A percentile compares a stretch with the other conserved stretches of the same genome.
phyloP scores from a whole-genome alignment of 2,888 invertebrate species.

The Idaea dimidiata region DNA sequence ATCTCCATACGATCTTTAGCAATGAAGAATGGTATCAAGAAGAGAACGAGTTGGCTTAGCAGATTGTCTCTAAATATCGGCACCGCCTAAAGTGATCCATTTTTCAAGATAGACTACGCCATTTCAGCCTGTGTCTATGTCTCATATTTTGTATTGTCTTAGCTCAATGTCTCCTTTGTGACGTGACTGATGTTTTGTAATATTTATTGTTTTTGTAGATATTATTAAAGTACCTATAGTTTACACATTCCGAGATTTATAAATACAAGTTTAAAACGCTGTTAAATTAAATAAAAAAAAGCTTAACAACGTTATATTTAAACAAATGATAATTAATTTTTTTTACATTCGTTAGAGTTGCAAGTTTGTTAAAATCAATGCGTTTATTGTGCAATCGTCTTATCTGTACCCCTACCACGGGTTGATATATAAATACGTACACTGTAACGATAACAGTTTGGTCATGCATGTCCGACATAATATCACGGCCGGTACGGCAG shows the following conservation, averaged over 20 bases:
- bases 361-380: not conserved
- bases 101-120: not conserved
- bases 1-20: no score
- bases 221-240: slow-evolving; percentile 20
- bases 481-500: no score
- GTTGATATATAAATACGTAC: no score
- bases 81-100: no score
- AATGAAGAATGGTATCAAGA: no score
- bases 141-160: slow-evolving; percentile 39
- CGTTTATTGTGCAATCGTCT: slow-evolving; percentile 6
- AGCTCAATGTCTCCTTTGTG: slow-evolving; percentile 61
- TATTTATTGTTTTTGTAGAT: slow-evolving; percentile 27
- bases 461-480: no score
- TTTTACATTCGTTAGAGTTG: slow-evolving; percentile 6
- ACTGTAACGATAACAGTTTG: no score
- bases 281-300: slow-evolving; percentile 12
- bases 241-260: slow-evolving; percentile 12
- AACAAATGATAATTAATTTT: slow-evolving; percentile 9
- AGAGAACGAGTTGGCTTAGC: no score
- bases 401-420: slow-evolving; percentile 27
- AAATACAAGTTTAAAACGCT: slow-evolving; percentile 3
- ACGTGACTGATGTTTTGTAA: slow-evolving; percentile 49
- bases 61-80: no score
- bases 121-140: slow-evolving; percentile 25
- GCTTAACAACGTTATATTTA: slow-evolving; percentile 13